These are phyloP conservation scores for Bungarus multicinctus DNA, from an alignment of 2,113 vertebrate species.

Conservation along the genomic window DNA sequence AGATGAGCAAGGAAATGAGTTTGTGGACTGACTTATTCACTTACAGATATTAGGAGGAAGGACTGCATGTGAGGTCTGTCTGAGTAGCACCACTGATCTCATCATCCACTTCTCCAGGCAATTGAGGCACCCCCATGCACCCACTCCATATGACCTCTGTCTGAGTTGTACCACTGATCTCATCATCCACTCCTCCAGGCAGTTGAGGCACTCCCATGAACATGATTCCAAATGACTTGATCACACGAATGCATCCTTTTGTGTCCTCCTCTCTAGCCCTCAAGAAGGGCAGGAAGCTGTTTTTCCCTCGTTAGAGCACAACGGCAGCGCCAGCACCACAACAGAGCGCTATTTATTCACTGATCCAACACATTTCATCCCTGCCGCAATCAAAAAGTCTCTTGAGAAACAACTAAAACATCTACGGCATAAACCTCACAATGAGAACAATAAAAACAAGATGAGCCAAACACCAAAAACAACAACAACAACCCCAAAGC, in stretches of 20 bases:
- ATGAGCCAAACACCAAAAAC: neutral
- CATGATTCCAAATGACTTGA: neutral
- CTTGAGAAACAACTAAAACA: neutral
- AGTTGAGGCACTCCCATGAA: neutral
- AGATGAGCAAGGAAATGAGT: neutral
- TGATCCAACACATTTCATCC: neutral
- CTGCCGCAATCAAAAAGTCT: neutral
- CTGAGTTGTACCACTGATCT: too few relatives aligned
- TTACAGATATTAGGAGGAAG: neutral
- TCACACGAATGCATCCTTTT: neutral
- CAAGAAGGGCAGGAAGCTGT: neutral
- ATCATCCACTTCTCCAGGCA: too few relatives aligned
- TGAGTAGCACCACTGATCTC: too few relatives aligned
- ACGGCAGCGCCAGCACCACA: neutral
- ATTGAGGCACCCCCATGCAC: too few relatives aligned
- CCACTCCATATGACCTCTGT: too few relatives aligned
- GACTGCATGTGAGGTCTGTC: neutral
- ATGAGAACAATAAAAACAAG: neutral
- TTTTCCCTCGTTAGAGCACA: neutral
- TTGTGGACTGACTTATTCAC: neutral
- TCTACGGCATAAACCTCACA: neutral
- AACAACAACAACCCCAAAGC: neutral
- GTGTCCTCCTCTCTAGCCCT: neutral
- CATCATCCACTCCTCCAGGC: too few relatives aligned
- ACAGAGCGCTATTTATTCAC: neutral